A percentile compares a stretch with the other conserved stretches of the same genome.
These are phyloP conservation scores for Smutsia gigantea DNA, from an alignment of 2,797 vertebrate species.

Conservation along the genomic window DNA sequence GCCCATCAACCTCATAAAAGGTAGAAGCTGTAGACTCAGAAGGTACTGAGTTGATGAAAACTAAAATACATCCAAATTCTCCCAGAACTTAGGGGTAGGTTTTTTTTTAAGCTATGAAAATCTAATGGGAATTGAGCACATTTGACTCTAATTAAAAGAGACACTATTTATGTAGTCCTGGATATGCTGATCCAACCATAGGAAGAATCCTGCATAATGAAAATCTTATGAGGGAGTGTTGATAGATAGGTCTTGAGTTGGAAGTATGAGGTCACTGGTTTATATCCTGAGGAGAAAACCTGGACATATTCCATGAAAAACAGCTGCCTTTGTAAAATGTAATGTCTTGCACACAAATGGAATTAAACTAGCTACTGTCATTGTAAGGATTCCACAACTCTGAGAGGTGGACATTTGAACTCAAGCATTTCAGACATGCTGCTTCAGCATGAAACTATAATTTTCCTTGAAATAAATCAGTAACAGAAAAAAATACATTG, in stretches of 20 bases:
- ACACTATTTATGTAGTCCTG: conserved; percentile 73
- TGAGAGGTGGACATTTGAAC: conserved; percentile 58
- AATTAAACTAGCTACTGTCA: conserved; percentile 77
- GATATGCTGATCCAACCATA: conserved; percentile 69
- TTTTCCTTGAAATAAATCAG: conserved; percentile 67
- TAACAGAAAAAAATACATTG: conserved; percentile 18
- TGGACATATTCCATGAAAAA: conserved; percentile 83
- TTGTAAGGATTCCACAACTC: conserved; percentile 71
- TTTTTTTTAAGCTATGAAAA: conserved; percentile 37
- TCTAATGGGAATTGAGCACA: conserved; percentile 73
- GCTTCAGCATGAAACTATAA: conserved; percentile 55
- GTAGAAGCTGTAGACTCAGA: background rate
- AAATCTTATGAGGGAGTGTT: conserved; percentile 79
- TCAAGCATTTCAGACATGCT: conserved; percentile 44
- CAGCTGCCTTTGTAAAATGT: conserved; percentile 82
- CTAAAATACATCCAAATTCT: conserved; percentile 72
- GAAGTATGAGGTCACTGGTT: conserved; percentile 83
- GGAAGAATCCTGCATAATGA: conserved; percentile 66
- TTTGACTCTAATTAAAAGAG: conserved; percentile 76
- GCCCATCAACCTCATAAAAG: background rate
- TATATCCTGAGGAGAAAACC: conserved; percentile 80
- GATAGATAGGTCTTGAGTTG: conserved; percentile 83
- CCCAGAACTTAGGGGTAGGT: conserved; percentile 59
- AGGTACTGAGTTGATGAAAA: conserved; percentile 10
- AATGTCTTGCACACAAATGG: conserved; percentile 78